Evolutionary conservation across 2,797 vertebrate species (phyloP).

Genomic region (Hippopotamyrus pictus): DNA sequence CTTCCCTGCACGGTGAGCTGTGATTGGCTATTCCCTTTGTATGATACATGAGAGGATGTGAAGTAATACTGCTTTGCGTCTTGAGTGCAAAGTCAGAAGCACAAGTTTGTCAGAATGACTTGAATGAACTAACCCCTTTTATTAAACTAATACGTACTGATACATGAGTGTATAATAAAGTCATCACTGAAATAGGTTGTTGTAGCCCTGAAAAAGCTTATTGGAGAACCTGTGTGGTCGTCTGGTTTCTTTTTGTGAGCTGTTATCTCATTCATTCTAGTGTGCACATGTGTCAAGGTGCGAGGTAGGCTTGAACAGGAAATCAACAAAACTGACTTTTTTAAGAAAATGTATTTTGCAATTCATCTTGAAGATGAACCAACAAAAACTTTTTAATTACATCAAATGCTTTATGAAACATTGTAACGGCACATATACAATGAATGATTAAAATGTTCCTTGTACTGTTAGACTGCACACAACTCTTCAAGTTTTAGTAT

Average conservation of each 20-base stretch:
- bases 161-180: neutral
- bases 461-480: neutral
- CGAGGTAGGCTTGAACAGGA: too few species aligned
- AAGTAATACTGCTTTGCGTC: neutral
- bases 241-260: neutral
- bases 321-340: neutral
- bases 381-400: slow-evolving; percentile 54
- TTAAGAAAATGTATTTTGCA: slow-evolving; percentile 46
- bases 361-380: slow-evolving; percentile 37
- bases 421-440: neutral
- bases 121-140: neutral
- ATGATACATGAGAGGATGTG: neutral
- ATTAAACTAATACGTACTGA: neutral
- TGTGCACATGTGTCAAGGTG: neutral
- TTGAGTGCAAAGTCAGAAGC: neutral
- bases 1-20: neutral
- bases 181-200: neutral
- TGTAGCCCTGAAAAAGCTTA: neutral
- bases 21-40: neutral
- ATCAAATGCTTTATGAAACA: slow-evolving; percentile 35
- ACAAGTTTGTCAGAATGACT: neutral
- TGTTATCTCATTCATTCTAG: neutral
- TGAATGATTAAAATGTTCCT: neutral
- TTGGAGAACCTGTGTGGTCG: neutral
- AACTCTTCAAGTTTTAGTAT: slow-evolving; percentile 8